Evolutionary conservation across 2,888 invertebrate genomes (phyloP).

Genomic region (Cryptocheilus praepositus): DNA sequence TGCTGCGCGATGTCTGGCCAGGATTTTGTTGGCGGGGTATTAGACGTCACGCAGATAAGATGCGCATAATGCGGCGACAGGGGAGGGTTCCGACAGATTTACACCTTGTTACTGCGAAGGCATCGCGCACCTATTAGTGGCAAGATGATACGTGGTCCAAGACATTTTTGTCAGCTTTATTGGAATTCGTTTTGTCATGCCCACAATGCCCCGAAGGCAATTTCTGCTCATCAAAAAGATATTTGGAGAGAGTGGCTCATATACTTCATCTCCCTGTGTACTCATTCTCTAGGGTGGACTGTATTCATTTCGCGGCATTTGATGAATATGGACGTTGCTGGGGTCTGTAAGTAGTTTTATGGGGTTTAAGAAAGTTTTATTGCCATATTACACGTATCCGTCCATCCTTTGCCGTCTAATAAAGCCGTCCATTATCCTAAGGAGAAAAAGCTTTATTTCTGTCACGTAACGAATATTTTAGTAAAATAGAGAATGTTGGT

Average conservation of each 20-base stretch:
- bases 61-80: conserved; percentile 25
- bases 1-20: conserved; percentile 21
- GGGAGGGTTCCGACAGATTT: conserved; percentile 36
- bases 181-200: not conserved
- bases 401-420: too few relatives aligned
- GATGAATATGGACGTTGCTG: too few relatives aligned
- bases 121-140: conserved; percentile 2
- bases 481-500: too few relatives aligned
- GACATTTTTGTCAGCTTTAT: conserved; percentile 22
- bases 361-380: too few relatives aligned
- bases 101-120: conserved; percentile 10
- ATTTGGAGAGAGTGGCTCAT: not conserved
- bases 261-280: too few relatives aligned
- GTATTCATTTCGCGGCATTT: too few relatives aligned
- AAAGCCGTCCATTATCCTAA: too few relatives aligned
- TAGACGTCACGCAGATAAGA: conserved; percentile 9
- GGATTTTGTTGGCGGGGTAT: not conserved
- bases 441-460: too few relatives aligned
- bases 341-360: too few relatives aligned
- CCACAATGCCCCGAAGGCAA: not conserved
- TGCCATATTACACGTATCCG: too few relatives aligned
- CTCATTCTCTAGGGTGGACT: too few relatives aligned
- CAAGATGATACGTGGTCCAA: conserved; percentile 41
- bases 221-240: conserved; percentile 4
- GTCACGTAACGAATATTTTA: too few relatives aligned